Base-by-base conservation (phyloP, 2,888 invertebrate species). In the Coremacera marginata region DNA sequence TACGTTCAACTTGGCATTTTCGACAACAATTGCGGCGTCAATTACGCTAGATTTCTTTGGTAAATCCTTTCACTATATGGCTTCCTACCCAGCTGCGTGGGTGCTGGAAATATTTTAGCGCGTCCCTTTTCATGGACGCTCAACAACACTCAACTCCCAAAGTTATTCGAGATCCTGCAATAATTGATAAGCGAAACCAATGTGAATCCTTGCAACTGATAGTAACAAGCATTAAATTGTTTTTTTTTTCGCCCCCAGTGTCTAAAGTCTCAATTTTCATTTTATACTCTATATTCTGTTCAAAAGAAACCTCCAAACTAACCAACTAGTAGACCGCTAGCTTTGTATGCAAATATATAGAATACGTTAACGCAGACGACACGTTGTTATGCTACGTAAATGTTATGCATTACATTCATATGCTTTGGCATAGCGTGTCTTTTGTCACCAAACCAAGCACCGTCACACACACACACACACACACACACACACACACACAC, bases 191-290 rank as follows among this genome's bases (percentile, higher is more conserved):
- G 68, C 37, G 11, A 57, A 75, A 68, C 55, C 74, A 52, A 19
- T 52, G 55, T 37, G 74, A 74, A 74, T 74, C 74, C 74, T 55
- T 74, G 52, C 65, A 74, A 62, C 55, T 49, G 72, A 72, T 62
- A 62, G 34, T 16, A 44, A 60, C 60, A 60, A 62, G 72, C 62
- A 16, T 49, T n/a, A 9, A 19, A 19, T 19, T 60, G 71, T 70
- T 70, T 27, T 71, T 71, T 57, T 57, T 55, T 19, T 57, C 11
- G 1, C n/a, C n/a, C 8, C 27, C 25, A 51, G 11, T 2, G 27
- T 22, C 7, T 16, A 44, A 44, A 11, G 25, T 16, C n/a, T 11
- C 68, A 68, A 27, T 60, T 68, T 49, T 51, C 49, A 68, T 3
- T 49, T 49, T 49, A 14, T 14, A 44, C 44, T 7, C 44, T 11